Percentiles rank a stretch among this genome's conserved stretches.
phyloP scores from a whole-genome alignment of 92 coral and sea anemone species.

The Meandrina meandrites region DNA sequence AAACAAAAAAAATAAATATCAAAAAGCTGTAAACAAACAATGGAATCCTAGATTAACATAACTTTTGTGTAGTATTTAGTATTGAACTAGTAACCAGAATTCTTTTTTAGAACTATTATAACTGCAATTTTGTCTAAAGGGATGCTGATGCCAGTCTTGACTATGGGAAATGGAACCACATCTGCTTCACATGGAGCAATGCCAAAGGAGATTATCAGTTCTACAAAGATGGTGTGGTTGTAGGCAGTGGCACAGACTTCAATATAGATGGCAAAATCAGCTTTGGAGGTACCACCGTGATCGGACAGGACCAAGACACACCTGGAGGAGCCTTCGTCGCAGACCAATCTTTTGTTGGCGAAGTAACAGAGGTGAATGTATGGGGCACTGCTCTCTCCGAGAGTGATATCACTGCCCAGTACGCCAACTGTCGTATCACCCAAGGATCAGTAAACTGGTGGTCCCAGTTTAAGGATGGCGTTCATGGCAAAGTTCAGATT shows the following conservation, averaged over 20 bases:
- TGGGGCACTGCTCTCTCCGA: not conserved
- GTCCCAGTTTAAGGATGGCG: not conserved
- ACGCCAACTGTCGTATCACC: not conserved
- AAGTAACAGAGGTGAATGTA: not conserved
- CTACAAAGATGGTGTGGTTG: not conserved
- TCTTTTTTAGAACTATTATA: too few species aligned
- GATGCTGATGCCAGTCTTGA: not conserved
- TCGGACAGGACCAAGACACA: conserved; percentile 12
- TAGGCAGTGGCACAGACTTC: not conserved
- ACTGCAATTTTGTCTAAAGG: not conserved
- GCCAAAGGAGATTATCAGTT: not conserved
- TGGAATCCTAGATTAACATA: too few species aligned
- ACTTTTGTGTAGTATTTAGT: too few species aligned
- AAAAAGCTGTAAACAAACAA: too few species aligned
- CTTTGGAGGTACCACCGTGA: not conserved
- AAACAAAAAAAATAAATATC: too few species aligned
- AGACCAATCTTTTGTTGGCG: not conserved
- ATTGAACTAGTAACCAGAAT: too few species aligned
- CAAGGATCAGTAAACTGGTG: conserved; percentile 1
- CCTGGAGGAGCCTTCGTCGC: not conserved
- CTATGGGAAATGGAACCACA: not conserved
- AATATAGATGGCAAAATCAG: not conserved
- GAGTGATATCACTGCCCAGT: not conserved
- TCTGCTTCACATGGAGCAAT: not conserved
- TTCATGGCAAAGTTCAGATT: not conserved